Base-by-base conservation (phyloP, 2,888 invertebrate genomes). In the Neuroscelio doddi region DNA sequence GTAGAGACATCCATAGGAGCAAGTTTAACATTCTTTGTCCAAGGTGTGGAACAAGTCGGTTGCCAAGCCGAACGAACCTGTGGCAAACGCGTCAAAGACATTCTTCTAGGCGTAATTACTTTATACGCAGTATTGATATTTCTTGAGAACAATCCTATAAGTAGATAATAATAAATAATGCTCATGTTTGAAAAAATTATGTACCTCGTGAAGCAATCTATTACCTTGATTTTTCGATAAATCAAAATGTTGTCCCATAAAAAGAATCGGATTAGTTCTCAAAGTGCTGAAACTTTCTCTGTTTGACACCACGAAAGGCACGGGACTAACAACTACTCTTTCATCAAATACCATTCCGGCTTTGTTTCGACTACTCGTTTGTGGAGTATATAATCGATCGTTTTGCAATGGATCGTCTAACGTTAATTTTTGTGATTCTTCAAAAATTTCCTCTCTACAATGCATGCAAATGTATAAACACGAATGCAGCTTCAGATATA, bases 211-310 rank as follows among this genome's bases (percentile, higher is more conserved):
- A 34, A 68, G 68, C 46, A 7, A 3, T 14, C 15, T 5, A 4
- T 24, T 24, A 78, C 81, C 78, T 71, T 68, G 71, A 16, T 67
- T 68, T n/a, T 69, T 65, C 26, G 78, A 69, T 34, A 76, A 66
- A 49, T 78, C 73, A 34, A 78, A 57, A 47, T 75, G 64, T 50
- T 77, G 77, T 53, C 73, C 72, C 52, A 77, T 72, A 39, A 77
- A 78, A 41, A 75, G 77, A 44, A 83, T 78, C 1, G 83, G 81
- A n/a, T 79, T 79, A 7, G 75, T 80, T 65, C 75, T 76, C 51
- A 84, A 68, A 5, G 84, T 83, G n/a, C 77, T 78, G 49, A 84
- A 84, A 58, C 84, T 84, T 71, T 83, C 80, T 29, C 76, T 75
- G 1, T 80, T 81, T 3, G 80, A 79, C 15, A 80, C 69, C 14